Percentiles rank a stretch among this genome's conserved stretches.
Conservation (phyloP, 1,140 invertebrate species). For the Aphidius gifuensis region DNA sequence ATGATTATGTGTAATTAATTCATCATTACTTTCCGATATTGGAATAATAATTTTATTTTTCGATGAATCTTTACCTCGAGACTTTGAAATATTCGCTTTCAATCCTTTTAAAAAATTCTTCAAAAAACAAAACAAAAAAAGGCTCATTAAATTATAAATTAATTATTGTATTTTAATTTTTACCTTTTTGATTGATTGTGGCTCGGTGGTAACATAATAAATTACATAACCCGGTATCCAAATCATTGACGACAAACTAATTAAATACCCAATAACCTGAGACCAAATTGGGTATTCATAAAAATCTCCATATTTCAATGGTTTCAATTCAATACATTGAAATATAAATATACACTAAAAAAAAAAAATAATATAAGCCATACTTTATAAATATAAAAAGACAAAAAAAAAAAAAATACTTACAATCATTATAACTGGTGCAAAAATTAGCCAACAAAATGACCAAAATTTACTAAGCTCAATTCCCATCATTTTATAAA, state of each 20-base stretch:
- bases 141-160: conserved; percentile 10
- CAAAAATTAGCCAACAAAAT: conserved; percentile 63
- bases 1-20: conserved; percentile 49
- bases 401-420: conserved; percentile 32
- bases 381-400: conserved; percentile 4
- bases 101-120: conserved; percentile 56
- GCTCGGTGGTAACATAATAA: conserved; percentile 55
- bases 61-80: conserved; percentile 49
- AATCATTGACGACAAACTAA: conserved; percentile 74
- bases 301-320: conserved; percentile 62
- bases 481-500: conserved; percentile 68
- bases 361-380: conserved; percentile 19
- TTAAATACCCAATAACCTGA: conserved; percentile 66
- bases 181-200: conserved; percentile 58
- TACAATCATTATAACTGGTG: conserved; percentile 63
- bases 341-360: conserved; percentile 70
- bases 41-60: conserved; percentile 51
- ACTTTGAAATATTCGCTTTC: conserved; percentile 51
- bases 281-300: conserved; percentile 76
- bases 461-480: conserved; percentile 61
- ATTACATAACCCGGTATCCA: conserved; percentile 68
- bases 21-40: conserved; percentile 56
- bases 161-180: conserved; percentile 12
- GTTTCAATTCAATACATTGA: conserved; percentile 65
- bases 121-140: conserved; percentile 30